Evolutionary conservation across 2,113 vertebrate genomes (phyloP).

Genomic region (Amia ocellicauda): DNA sequence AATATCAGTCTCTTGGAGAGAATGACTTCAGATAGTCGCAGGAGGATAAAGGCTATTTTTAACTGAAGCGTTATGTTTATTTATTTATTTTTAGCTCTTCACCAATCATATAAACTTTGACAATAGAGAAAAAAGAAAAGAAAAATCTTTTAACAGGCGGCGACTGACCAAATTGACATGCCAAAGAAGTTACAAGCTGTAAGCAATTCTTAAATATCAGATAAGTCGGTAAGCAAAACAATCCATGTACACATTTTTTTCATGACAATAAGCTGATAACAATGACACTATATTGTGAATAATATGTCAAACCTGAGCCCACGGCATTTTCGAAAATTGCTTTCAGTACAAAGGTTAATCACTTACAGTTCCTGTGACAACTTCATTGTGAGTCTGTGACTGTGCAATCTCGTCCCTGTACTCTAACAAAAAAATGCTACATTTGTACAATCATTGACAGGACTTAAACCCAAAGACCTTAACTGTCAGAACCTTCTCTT

Average conservation of each 20-base stretch:
- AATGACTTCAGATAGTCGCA: no score
- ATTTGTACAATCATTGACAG: not conserved
- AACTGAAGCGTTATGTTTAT: no score
- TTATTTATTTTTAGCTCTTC: no score
- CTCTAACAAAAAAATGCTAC: not conserved
- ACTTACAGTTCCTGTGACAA: not conserved
- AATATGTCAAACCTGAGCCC: not conserved
- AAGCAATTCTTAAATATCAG: not conserved
- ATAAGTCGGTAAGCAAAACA: not conserved
- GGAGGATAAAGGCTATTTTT: no score
- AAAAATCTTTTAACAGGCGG: no score
- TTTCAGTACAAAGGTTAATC: not conserved
- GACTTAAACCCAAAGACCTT: not conserved
- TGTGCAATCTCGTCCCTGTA: not conserved
- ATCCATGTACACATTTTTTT: not conserved
- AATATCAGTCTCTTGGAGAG: no score
- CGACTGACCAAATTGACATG: no score
- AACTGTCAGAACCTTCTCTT: not conserved
- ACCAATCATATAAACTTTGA: no score
- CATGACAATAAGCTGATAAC: not conserved
- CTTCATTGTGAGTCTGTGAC: not conserved
- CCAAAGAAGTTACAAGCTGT: no score
- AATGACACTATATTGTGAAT: not conserved
- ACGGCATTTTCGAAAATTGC: not conserved
- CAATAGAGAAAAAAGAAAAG: no score